phyloP scores from a whole-genome alignment of 2,113 vertebrate genomes.

The Opisthocomus hoazin region DNA sequence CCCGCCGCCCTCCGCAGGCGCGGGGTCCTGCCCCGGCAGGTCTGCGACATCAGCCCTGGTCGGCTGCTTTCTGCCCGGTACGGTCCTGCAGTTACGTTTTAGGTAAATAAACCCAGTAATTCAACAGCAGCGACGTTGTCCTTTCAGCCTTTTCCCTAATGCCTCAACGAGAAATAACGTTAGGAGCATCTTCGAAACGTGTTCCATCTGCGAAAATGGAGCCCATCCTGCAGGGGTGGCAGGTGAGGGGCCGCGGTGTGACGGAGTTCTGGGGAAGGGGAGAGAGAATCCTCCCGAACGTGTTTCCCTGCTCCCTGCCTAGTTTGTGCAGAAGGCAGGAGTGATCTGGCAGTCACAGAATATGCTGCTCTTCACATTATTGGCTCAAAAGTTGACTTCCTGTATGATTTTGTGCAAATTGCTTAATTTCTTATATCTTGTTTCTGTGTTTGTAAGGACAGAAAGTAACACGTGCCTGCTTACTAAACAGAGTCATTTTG shows the following conservation, averaged over 20 bases:
- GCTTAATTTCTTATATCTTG: rapidly evolving
- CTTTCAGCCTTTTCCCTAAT: neutral
- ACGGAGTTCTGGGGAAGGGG: neutral
- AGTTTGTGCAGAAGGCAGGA: neutral
- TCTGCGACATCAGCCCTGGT: neutral
- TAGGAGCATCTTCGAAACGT: neutral
- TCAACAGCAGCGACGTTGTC: neutral
- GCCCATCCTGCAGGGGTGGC: neutral
- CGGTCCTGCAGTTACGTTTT: neutral
- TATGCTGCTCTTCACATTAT: neutral
- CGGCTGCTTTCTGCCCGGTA: neutral
- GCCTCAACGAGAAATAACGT: neutral
- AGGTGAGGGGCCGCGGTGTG: neutral
- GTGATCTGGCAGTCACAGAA: neutral
- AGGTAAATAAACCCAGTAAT: neutral
- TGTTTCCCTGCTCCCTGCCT: neutral
- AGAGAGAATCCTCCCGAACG: neutral
- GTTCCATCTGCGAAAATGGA: neutral
- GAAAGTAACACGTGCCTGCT: neutral
- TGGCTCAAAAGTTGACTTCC: neutral
- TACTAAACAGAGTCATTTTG: neutral
- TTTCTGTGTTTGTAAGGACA: neutral
- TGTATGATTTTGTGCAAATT: neutral
- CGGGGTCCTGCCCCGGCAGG: neutral
- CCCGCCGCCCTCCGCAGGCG: neutral